Conservation (phyloP, 53 echinoderm and acorn worm species). For the Paelopatides confundens region DNA sequence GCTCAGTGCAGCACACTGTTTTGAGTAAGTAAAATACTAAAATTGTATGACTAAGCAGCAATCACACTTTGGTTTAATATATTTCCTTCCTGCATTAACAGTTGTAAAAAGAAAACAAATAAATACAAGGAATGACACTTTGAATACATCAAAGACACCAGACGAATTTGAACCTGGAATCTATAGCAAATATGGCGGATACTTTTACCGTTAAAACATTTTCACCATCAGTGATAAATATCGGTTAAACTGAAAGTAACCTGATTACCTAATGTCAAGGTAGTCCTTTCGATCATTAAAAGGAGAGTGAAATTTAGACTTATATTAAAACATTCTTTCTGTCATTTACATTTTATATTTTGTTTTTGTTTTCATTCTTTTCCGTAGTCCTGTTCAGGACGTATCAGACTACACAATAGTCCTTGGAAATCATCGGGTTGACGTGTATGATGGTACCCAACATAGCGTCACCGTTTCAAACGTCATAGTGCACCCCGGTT, state of each 20-base stretch:
- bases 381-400: neutral
- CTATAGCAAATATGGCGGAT: too few species aligned
- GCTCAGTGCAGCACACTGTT: neutral
- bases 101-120: too few species aligned
- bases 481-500: neutral
- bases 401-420: neutral
- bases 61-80: neutral
- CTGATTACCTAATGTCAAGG: too few species aligned
- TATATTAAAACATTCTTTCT: neutral
- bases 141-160: too few species aligned
- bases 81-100: too few species aligned
- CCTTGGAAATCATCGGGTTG: slow-evolving; percentile 1
- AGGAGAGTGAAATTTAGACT: too few species aligned
- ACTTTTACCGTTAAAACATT: too few species aligned
- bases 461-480: neutral
- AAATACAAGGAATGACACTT: too few species aligned
- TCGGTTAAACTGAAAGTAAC: too few species aligned
- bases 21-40: neutral
- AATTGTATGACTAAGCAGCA: neutral
- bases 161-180: too few species aligned
- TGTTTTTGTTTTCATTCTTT: neutral
- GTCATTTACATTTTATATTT: neutral
- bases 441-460: neutral
- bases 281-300: too few species aligned
- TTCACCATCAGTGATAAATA: too few species aligned